Conservation (phyloP, 2,888 invertebrate species). For the Hirtodrosophila confusa region DNA sequence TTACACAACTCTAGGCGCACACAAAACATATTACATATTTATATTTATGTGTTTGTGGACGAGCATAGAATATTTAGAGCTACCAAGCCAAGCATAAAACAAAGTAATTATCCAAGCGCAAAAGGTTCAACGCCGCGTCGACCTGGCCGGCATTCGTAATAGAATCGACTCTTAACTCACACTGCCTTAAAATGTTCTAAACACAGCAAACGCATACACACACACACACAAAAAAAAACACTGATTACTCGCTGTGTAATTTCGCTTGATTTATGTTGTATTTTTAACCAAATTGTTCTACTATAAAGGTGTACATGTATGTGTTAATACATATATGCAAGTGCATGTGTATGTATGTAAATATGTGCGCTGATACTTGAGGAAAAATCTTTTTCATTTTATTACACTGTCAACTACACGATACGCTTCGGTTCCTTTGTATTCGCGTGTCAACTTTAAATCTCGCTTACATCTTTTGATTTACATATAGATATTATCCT, state of each 20-base stretch:
- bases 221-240: constrained; percentile 21
- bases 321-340: constrained; percentile 21
- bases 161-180: constrained; percentile 16
- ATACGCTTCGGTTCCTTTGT: constrained; percentile 31
- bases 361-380: constrained; percentile 18
- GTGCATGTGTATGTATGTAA: constrained; percentile 11
- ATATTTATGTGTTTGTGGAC: constrained; percentile 19
- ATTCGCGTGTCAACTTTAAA: constrained; percentile 17
- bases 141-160: constrained; percentile 52
- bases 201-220: constrained; percentile 22
- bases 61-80: constrained; percentile 26
- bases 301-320: constrained; percentile 41
- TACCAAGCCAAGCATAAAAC: constrained; percentile 41
- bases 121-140: constrained; percentile 67
- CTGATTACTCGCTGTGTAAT: constrained; percentile 27
- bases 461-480: constrained; percentile 45
- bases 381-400: constrained; percentile 42
- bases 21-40: constrained; percentile 9
- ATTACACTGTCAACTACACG: constrained; percentile 24
- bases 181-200: constrained; percentile 16
- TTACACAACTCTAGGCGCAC: constrained; percentile 12
- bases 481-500: constrained; percentile 27
- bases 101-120: constrained; percentile 72
- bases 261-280: constrained; percentile 62
- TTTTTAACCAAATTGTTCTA: constrained; percentile 57